Conservation (phyloP, 2,113 vertebrate genomes). For the Corythaeola cristata region DNA sequence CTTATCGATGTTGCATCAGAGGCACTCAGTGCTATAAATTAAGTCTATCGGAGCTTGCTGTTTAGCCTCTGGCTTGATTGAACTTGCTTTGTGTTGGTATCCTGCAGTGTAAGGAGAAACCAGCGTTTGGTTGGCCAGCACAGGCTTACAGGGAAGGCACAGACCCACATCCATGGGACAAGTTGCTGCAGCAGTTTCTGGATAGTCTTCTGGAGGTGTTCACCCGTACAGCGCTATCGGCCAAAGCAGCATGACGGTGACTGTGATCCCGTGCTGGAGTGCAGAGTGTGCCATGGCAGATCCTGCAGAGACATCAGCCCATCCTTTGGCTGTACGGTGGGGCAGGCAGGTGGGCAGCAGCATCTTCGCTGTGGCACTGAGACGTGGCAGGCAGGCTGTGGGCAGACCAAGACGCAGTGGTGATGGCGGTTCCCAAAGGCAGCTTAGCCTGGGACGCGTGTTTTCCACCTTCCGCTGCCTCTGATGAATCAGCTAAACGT, state of each 20-base stretch:
- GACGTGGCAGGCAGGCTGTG: not conserved
- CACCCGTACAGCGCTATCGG: not conserved
- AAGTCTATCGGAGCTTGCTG: not conserved
- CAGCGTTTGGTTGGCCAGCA: not conserved
- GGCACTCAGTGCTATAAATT: not conserved
- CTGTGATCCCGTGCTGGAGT: not conserved
- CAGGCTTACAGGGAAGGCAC: not conserved
- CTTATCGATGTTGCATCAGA: not conserved
- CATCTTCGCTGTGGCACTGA: not conserved
- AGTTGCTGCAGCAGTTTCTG: not conserved
- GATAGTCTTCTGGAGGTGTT: not conserved
- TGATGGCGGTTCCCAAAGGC: not conserved
- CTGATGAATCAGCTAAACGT: not conserved
- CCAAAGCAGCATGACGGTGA: not conserved
- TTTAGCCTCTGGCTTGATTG: not conserved
- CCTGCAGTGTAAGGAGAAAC: not conserved
- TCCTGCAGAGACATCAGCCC: not conserved
- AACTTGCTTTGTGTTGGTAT: not conserved
- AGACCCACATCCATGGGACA: not conserved
- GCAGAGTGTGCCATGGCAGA: not conserved
- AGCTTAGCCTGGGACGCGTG: not conserved
- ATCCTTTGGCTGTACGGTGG: not conserved
- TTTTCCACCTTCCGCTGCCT: not conserved
- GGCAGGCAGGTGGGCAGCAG: fast-evolving
- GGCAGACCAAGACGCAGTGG: not conserved